Base-by-base conservation (phyloP, 2,888 invertebrate species). In the Cephonodes hylas region DNA sequence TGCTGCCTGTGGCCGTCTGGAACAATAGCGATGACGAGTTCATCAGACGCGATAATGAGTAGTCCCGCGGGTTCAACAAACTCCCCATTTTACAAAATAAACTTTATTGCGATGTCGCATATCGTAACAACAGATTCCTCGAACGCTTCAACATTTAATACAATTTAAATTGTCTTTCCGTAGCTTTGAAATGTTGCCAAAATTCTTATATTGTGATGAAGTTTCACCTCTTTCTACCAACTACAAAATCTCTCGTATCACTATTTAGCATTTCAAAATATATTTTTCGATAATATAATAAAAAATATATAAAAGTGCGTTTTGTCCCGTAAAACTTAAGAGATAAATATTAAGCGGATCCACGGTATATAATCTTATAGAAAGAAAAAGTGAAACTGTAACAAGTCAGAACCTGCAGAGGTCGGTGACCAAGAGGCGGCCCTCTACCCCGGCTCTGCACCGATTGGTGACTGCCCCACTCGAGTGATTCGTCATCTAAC, bases 321-420 rank as follows among this genome's bases (percentile, higher is more conserved):
- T 10, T n/a, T 38, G 10, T 38, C n/a, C 20, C 2, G 7, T 44
- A 20, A 8, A 44, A 44, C 22, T 45, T 10, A 22, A 45, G 22
- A 4, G 22, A 13, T 22, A 5, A n/a, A n/a, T n/a, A n/a, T n/a
- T 8, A 4, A 22, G 45, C 22, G 7, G 8, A 15, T 13, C n/a
- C 27, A 48, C 48, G 62, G 25, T 38, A 22, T 22, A 58, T 31
- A 45, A 31, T 20, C 42, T 57, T 31, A 70, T 73, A 67, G 68
- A 79, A 84, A 83, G 84, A 86, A 89, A 89, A 91, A 91, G 89
- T 89, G 88, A 90, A 91, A 89, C 81, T 86, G 85, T 86, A 89
- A 84, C 91, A 89, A 85, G 91, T 89, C 80, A 77, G 84, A 89
- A 90, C 91, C 88, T 88, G 91, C 83, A 79, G 85, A 79, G 91